A percentile compares a stretch with the other conserved stretches of the same genome.
Evolutionary conservation across 2,113 vertebrate species (phyloP).

Genomic region (Anser brachyrhynchus): DNA sequence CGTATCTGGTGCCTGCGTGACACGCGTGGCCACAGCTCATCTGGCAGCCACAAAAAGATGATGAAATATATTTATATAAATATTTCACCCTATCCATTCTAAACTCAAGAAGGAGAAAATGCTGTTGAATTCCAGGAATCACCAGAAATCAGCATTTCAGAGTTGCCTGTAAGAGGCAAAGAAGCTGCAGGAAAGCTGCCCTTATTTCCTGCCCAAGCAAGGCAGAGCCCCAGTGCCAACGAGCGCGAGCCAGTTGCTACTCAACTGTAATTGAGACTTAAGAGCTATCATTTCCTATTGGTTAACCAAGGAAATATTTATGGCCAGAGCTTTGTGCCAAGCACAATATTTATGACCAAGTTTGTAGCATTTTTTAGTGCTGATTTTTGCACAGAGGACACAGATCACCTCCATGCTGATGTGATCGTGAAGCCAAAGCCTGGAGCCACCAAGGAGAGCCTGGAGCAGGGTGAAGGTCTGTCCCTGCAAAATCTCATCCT

Average conservation of each 20-base stretch:
- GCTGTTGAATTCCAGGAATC: background rate
- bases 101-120: background rate
- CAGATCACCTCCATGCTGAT: background rate
- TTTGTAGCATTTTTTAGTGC: constrained; percentile 23
- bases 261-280: constrained; percentile 62
- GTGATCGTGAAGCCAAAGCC: background rate
- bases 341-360: constrained; percentile 65
- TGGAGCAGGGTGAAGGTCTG: background rate
- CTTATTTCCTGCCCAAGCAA: background rate
- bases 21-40: background rate
- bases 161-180: background rate
- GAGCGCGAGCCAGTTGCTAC: constrained; percentile 46
- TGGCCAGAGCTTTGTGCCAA: constrained; percentile 57
- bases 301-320: constrained; percentile 70
- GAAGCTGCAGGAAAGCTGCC: constrained; percentile 28
- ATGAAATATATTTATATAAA: background rate
- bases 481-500: background rate
- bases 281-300: constrained; percentile 62
- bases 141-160: background rate
- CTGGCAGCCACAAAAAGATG: background rate
- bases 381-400: background rate
- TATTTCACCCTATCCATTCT: background rate
- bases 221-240: constrained; percentile 19
- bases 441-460: background rate
- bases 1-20: accelerated